Conservation (phyloP, 2,113 vertebrate genomes). For the Phoxinus phoxinus region DNA sequence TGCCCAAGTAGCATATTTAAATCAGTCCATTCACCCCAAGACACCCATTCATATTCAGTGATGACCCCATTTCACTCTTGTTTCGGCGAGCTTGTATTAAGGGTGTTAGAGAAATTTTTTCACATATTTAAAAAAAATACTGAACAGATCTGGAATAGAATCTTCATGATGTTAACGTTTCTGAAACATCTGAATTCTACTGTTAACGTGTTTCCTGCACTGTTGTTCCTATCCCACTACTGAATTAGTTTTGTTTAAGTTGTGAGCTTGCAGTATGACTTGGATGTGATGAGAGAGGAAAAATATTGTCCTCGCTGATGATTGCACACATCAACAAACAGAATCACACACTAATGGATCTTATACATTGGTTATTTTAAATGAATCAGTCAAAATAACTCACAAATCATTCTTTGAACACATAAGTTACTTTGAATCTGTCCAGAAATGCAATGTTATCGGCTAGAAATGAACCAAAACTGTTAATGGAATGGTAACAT, state of each 20-base stretch:
- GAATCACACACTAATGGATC: not conserved
- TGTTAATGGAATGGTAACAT: not conserved
- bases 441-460: not conserved
- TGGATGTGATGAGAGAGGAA: not conserved
- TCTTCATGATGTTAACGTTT: not conserved
- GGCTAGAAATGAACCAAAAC: not conserved
- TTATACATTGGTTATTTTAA: not conserved
- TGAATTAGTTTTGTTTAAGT: not conserved
- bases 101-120: not conserved
- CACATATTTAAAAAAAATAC: not conserved
- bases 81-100: not conserved
- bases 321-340: not conserved
- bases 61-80: conserved; percentile 3
- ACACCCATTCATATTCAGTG: not conserved
- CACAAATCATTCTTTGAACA: not conserved
- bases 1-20: not conserved
- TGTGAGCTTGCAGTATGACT: not conserved
- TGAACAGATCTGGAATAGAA: too few species aligned
- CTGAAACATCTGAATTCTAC: not conserved
- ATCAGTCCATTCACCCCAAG: not conserved
- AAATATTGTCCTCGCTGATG: not conserved
- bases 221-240: too few species aligned
- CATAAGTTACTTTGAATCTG: not conserved
- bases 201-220: not conserved
- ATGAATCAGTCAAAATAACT: not conserved